Conservation (phyloP, 2,113 vertebrate species). For the Pycnonotus jocosus region DNA sequence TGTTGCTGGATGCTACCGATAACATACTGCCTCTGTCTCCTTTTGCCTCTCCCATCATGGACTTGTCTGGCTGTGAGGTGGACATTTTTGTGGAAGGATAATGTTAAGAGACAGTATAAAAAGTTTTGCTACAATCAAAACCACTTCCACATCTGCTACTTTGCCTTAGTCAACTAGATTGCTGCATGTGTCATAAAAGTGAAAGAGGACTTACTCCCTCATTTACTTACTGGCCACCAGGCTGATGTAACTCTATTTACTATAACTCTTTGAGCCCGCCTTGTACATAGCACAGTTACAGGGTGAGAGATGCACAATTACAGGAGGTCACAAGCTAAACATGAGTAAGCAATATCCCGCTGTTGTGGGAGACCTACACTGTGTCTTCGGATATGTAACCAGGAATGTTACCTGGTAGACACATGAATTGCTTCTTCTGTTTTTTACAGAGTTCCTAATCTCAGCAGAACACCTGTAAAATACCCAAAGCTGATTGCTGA, state of each 20-base stretch:
- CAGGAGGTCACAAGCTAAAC: not conserved
- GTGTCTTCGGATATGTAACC: not conserved
- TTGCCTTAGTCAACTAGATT: not conserved
- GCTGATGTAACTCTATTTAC: not conserved
- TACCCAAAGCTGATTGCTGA: not conserved
- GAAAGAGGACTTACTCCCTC: not conserved
- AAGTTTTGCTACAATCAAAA: not conserved
- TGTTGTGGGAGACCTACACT: not conserved
- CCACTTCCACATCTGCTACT: not conserved
- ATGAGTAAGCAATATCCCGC: not conserved
- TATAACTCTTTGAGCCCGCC: not conserved
- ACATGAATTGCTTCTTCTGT: not conserved
- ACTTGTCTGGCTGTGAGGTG: not conserved
- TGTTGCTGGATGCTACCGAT: not conserved
- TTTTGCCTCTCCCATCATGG: not conserved
- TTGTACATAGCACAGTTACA: not conserved
- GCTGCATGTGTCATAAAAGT: not conserved
- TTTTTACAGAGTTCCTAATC: not conserved
- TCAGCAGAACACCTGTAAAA: not conserved
- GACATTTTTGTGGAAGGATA: not conserved
- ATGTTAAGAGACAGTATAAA: not conserved
- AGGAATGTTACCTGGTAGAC: not conserved
- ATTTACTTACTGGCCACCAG: not conserved
- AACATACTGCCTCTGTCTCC: not conserved
- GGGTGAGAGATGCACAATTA: not conserved